Percentiles rank a stretch among this genome's conserved stretches.
Evolutionary conservation across 2,888 invertebrate species (phyloP).

Genomic region (Ceraclea dissimilis): DNA sequence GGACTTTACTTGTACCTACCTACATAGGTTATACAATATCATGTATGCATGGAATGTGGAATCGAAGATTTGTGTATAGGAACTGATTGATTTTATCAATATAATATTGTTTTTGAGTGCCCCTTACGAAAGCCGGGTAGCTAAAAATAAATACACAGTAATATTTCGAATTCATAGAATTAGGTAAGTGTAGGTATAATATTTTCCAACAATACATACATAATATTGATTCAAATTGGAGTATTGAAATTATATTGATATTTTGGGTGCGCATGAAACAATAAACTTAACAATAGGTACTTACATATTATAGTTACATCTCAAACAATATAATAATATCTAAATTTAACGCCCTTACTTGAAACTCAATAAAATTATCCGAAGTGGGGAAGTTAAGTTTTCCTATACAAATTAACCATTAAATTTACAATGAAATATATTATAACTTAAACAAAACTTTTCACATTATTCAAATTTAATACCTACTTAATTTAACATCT

Average conservation of each 20-base stretch:
- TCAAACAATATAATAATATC: not conserved
- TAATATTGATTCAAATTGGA: not conserved
- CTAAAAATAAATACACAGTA: too few species aligned
- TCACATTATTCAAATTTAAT: not conserved
- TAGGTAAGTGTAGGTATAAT: not conserved
- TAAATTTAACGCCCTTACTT: not conserved
- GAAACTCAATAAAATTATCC: not conserved
- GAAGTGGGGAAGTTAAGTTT: not conserved
- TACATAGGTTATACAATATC: too few species aligned
- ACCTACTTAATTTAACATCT: not conserved
- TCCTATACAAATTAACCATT: slow-evolving; percentile 2
- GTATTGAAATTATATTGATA: too few species aligned
- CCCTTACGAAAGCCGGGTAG: too few species aligned
- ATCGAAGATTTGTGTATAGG: too few species aligned
- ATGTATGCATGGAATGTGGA: too few species aligned
- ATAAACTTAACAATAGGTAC: not conserved
- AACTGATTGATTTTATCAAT: too few species aligned
- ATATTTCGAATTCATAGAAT: too few species aligned
- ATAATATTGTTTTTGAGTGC: too few species aligned
- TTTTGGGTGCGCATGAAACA: not conserved
- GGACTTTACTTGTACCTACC: too few species aligned
- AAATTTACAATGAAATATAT: slow-evolving; percentile 2
- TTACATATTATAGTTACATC: not conserved
- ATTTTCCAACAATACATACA: not conserved
- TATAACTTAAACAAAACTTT: slow-evolving; percentile 1